phyloP scores from a whole-genome alignment of 2,888 invertebrate genomes.

The Patella caerulea region DNA sequence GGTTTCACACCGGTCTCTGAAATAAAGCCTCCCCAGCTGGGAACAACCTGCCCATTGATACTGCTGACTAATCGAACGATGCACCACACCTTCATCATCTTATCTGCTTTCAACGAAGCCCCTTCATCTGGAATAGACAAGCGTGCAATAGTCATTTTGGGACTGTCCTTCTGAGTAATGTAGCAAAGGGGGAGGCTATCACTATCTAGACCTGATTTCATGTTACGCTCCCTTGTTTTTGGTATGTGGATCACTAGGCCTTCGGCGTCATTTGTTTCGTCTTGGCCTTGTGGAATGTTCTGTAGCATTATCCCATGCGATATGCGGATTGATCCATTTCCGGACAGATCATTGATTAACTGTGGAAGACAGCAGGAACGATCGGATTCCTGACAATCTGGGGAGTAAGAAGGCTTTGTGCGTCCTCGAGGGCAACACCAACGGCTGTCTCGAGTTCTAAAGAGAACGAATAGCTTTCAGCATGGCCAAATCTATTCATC shows the following conservation, averaged over 20 bases:
- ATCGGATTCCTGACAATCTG: conserved; percentile 37
- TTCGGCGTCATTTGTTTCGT: conserved; percentile 5
- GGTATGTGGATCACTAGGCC: conserved; percentile 12
- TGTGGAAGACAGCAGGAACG: conserved; percentile 40
- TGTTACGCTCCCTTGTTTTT: conserved; percentile 11
- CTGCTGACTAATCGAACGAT: no score
- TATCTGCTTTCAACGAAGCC: no score
- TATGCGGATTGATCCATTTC: conserved; percentile 40
- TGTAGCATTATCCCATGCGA: conserved; percentile 53
- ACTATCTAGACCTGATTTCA: not conserved
- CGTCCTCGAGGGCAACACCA: conserved; percentile 33
- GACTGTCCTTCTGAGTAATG: conserved; percentile 19
- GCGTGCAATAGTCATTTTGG: conserved; percentile 20
- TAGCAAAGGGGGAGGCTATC: conserved; percentile 8
- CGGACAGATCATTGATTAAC: conserved; percentile 38
- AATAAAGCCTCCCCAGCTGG: conserved; percentile 39
- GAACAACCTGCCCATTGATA: conserved; percentile 10
- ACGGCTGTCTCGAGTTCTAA: conserved; percentile 39
- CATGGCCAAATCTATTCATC: conserved; percentile 37
- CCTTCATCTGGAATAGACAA: no score
- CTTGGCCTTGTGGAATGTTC: conserved; percentile 24
- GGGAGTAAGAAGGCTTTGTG: conserved; percentile 38
- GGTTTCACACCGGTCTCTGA: conserved; percentile 37
- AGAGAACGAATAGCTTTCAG: conserved; percentile 36
- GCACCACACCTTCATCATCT: no score